phyloP scores from a whole-genome alignment of 2,113 vertebrate genomes.

The Triplophysa rosa region DNA sequence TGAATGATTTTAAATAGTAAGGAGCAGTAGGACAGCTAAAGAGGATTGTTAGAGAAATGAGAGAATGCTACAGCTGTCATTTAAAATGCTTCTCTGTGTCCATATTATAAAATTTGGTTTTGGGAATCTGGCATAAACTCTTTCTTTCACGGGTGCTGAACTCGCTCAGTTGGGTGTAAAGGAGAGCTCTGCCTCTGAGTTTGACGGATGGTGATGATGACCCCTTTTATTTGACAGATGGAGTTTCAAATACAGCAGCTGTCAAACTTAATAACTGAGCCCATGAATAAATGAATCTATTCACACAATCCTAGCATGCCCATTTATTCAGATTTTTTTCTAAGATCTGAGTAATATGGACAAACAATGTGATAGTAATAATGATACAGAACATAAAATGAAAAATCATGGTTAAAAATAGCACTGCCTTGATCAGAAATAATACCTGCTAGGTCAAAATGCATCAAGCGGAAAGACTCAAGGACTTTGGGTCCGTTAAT shows the following conservation, averaged over 20 bases:
- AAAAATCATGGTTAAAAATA: not conserved
- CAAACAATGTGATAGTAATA: slow-evolving; percentile 1
- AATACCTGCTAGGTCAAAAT: not conserved
- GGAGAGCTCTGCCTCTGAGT: slow-evolving; percentile 2
- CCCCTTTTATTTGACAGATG: slow-evolving; percentile 43
- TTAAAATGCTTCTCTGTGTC: slow-evolving; percentile 26
- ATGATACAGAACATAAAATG: not conserved
- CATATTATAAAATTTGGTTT: slow-evolving; percentile 15
- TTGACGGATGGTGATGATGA: slow-evolving; percentile 40
- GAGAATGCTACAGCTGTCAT: slow-evolving; percentile 38
- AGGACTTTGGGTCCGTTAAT: slow-evolving; percentile 34
- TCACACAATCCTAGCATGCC: slow-evolving; percentile 24
- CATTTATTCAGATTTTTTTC: slow-evolving; percentile 16
- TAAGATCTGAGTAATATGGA: slow-evolving; percentile 1
- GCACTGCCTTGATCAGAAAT: not conserved
- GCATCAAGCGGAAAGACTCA: slow-evolving; percentile 13
- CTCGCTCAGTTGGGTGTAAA: slow-evolving; percentile 7
- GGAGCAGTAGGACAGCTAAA: slow-evolving; percentile 28
- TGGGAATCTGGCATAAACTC: not conserved
- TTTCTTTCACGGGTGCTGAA: slow-evolving; percentile 17
- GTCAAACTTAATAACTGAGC: slow-evolving; percentile 39
- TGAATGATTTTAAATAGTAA: slow-evolving; percentile 36
- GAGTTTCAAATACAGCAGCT: slow-evolving; percentile 40
- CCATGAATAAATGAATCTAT: slow-evolving; percentile 35
- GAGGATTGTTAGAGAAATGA: slow-evolving; percentile 23